A percentile compares a stretch with the other conserved stretches of the same genome.
These are phyloP conservation scores for Leiothrix lutea DNA, from an alignment of 2,113 vertebrate genomes.

Conservation along the genomic window DNA sequence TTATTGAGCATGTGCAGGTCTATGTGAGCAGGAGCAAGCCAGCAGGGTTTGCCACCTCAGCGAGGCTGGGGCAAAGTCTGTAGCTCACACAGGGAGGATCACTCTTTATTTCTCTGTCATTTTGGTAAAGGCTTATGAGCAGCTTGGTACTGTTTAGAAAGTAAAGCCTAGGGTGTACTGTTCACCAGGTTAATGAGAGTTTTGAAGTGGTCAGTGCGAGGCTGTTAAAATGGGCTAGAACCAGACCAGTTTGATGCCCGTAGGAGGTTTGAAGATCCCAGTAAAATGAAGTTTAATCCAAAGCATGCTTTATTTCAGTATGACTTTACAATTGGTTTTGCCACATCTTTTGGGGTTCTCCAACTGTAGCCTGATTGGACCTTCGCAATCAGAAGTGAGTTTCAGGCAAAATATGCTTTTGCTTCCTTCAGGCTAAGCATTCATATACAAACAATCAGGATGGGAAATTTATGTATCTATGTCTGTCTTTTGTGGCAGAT, in stretches of 20 bases:
- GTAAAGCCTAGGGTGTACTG: not conserved
- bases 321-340: not conserved
- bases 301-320: not conserved
- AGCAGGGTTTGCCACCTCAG: slow-evolving; percentile 10
- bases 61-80: slow-evolving; percentile 9
- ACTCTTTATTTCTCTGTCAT: not conserved
- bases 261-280: not conserved
- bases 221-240: not conserved
- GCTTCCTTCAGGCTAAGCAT: not conserved
- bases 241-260: not conserved
- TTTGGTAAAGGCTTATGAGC: not conserved
- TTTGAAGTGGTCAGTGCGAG: not conserved
- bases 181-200: not conserved
- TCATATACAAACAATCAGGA: not conserved
- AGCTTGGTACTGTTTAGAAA: not conserved
- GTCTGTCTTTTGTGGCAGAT: not conserved
- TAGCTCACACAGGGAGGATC: not conserved
- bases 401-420: not conserved
- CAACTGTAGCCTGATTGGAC: not conserved
- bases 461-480: not conserved
- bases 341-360: not conserved
- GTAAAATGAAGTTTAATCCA: not conserved
- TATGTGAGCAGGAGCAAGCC: not conserved
- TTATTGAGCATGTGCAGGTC: slow-evolving; percentile 55
- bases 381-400: not conserved